These are phyloP conservation scores for Vanessa tameamea DNA, from an alignment of 1,140 invertebrate species.

Conservation along the genomic window DNA sequence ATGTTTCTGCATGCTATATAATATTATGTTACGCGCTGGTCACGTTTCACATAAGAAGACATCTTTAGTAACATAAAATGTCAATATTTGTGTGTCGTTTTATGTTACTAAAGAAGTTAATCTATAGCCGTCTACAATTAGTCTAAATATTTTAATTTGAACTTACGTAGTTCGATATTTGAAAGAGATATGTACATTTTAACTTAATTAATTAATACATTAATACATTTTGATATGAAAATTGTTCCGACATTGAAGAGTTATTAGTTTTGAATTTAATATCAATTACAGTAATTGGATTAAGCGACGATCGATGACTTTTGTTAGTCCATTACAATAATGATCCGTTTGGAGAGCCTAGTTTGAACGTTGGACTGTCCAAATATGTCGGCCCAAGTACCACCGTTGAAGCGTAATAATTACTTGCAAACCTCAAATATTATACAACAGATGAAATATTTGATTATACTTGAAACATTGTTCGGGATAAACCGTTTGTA, in stretches of 20 bases:
- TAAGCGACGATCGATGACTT: not conserved
- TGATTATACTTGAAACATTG: constrained; percentile 17
- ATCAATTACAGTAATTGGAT: not conserved
- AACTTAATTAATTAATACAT: constrained; percentile 3
- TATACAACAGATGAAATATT: constrained; percentile 18
- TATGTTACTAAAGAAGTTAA: too few relatives aligned
- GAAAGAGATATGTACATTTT: not conserved
- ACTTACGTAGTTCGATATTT: too few relatives aligned
- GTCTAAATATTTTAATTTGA: too few relatives aligned
- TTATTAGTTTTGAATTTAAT: not conserved
- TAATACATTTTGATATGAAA: not conserved
- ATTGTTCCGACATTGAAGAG: not conserved
- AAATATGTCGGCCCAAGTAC: constrained; percentile 11
- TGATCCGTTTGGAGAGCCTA: not conserved
- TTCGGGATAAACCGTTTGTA: constrained; percentile 31
- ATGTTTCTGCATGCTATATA: too few relatives aligned
- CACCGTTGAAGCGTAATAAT: constrained; percentile 33
- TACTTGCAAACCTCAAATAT: constrained; percentile 15
- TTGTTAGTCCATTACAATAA: not conserved
- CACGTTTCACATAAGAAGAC: too few relatives aligned
- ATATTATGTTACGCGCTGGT: too few relatives aligned
- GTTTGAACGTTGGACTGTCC: not conserved
- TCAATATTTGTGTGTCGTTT: too few relatives aligned
- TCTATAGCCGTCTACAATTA: too few relatives aligned
- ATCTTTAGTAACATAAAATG: too few relatives aligned